Base-by-base conservation (phyloP, 2,888 invertebrate species). In the Athalia cordata region DNA sequence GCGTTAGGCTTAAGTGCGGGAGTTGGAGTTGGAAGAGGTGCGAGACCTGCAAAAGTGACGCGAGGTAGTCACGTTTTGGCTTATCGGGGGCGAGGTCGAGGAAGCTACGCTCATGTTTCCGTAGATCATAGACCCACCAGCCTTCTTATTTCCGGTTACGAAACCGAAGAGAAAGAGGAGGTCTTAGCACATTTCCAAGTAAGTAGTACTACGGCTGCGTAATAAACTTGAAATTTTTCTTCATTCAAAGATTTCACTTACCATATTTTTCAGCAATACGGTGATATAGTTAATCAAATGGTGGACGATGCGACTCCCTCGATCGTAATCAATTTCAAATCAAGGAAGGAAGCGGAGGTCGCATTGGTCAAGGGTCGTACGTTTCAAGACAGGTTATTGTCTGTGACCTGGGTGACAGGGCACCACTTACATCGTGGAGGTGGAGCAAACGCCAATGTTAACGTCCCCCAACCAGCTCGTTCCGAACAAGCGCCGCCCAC, bases 111-210 rank as follows among this genome's bases (percentile, higher is more conserved):
- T 66, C 92, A 92, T 80, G 93, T 94, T 77, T 93, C 95, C 9
- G 94, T 97, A 59, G 98, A 98, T 91, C 95, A 97, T 83, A 91
- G 98, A 78, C 97, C 98, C 0, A 95, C 96, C 3, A 95, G 96
- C 80, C 92, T 98, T 78, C 93, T 97, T 80, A 95, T 98, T 70
- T 96, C 96, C 5, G 98, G 98, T 13, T 98, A 97, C 90, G 95
- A 95, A 85, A 92, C 93, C 9, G 96, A 96, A 81, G 97, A 97
- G 84, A 93, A 96, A 82, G 95, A 95, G 49, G 94, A 95, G 57
- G 93, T 98, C 59, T 90, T 96, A 79, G 92, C 93, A 7, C 98
- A 98, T 90, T 97, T 98, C 90, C 93, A 95, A 89, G 98, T 98
- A 90, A 93, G 93, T 87, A 78, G 15, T 50, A 8, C 67, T 66